These are phyloP conservation scores for Proterorhinus semilunaris DNA, from an alignment of 2,113 vertebrate genomes.

Conservation along the genomic window DNA sequence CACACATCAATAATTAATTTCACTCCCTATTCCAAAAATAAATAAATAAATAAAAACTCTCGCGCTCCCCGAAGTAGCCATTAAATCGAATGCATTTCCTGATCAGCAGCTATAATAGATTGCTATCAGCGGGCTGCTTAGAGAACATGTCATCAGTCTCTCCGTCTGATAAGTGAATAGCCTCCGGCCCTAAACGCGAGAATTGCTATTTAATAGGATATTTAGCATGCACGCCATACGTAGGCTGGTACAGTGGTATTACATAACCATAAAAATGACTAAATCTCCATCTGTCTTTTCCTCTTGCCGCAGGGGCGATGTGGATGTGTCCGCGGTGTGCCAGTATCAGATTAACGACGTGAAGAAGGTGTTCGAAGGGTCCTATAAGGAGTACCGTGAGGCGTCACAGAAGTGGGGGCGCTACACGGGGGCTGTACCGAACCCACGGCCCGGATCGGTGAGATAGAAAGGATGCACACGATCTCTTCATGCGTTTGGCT, in stretches of 20 bases:
- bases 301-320: conserved; percentile 83
- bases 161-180: background rate
- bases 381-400: conserved; percentile 91
- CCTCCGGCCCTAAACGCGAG: background rate
- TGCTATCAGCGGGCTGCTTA: conserved; percentile 26
- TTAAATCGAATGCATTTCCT: conserved; percentile 41
- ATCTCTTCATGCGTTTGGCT: background rate
- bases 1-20: conserved; percentile 40
- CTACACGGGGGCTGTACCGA: conserved; percentile 81
- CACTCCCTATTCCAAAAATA: conserved; percentile 2
- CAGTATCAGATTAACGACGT: conserved; percentile 88
- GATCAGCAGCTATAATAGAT: conserved; percentile 26
- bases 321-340: conserved; percentile 90
- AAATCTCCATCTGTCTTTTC: conserved; percentile 16
- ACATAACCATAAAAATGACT: conserved; percentile 25
- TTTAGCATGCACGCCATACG: background rate
- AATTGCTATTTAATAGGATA: background rate
- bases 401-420: conserved; percentile 87
- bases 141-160: conserved; percentile 15
- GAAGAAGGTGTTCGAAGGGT: conserved; percentile 88
- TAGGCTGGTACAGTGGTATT: background rate
- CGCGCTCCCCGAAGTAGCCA: background rate
- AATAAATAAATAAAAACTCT: conserved; percentile 6
- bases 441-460: conserved; percentile 87
- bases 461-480: conserved; percentile 51